Conservation (phyloP, 1,140 invertebrate genomes). For the Neodiprion pinetum region DNA sequence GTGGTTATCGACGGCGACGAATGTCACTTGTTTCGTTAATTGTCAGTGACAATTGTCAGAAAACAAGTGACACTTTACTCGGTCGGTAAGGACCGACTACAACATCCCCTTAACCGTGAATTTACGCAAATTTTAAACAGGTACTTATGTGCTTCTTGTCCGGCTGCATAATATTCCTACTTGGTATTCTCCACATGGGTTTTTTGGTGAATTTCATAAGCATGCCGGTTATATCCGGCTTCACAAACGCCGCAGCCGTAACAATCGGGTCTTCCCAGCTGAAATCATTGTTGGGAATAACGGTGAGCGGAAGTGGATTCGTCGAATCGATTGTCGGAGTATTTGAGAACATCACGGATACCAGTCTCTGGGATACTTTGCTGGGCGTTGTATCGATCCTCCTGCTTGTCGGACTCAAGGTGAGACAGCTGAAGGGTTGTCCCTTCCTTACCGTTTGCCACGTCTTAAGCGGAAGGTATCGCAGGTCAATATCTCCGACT, state of each 20-base stretch:
- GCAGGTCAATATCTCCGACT: background rate
- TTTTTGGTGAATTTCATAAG: constrained; percentile 66
- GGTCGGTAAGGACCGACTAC: no score
- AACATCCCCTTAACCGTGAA: no score
- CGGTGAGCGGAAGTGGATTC: constrained; percentile 53
- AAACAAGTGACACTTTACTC: no score
- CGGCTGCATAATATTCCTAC: constrained; percentile 65
- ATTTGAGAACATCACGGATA: constrained; percentile 49
- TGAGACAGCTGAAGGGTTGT: constrained; percentile 29
- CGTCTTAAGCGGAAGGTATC: background rate
- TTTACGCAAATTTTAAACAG: constrained; percentile 29
- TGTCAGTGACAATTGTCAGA: no score
- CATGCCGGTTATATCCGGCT: constrained; percentile 72
- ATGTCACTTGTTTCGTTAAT: no score
- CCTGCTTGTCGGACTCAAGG: constrained; percentile 53
- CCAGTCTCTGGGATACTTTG: constrained; percentile 50
- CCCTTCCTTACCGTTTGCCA: background rate
- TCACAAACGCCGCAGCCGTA: constrained; percentile 73
- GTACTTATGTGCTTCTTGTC: constrained; percentile 68
- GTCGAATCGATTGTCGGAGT: constrained; percentile 57
- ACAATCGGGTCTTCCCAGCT: constrained; percentile 72
- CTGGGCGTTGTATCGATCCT: constrained; percentile 58
- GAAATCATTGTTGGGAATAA: constrained; percentile 65
- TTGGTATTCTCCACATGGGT: constrained; percentile 71
- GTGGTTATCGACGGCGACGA: no score